phyloP scores from a whole-genome alignment of 2,797 vertebrate species.

The Numenius phaeopus region DNA sequence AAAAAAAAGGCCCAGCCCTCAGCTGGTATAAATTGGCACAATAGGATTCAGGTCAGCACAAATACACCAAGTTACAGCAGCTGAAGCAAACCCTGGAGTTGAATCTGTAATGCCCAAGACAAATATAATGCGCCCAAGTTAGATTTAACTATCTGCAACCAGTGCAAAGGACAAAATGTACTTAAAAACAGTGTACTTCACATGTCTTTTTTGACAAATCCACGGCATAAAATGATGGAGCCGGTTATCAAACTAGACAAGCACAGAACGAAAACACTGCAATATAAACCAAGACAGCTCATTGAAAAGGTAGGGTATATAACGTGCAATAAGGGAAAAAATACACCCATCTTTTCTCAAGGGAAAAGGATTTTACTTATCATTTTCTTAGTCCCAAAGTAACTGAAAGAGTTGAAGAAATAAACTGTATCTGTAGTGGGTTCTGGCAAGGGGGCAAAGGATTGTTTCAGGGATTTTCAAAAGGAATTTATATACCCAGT shows the following conservation, averaged over 20 bases:
- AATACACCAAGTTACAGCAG: neutral
- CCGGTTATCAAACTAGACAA: constrained; percentile 2
- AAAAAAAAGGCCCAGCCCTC: constrained; percentile 15
- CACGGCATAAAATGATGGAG: neutral
- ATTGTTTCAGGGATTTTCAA: neutral
- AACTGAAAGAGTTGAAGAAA: constrained; percentile 5
- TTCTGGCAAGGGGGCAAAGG: neutral
- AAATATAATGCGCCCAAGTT: neutral
- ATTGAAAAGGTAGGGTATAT: constrained; percentile 15
- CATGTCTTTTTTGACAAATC: constrained; percentile 2
- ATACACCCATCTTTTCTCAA: neutral
- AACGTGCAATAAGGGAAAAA: neutral
- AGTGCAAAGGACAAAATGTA: neutral
- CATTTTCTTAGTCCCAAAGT: neutral
- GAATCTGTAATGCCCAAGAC: neutral
- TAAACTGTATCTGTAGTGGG: neutral
- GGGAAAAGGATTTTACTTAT: neutral
- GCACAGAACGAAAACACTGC: neutral
- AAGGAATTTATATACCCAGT: neutral
- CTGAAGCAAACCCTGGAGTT: neutral
- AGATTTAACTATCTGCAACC: neutral
- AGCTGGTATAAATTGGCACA: constrained; percentile 9
- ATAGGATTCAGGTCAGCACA: constrained; percentile 24
- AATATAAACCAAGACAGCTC: neutral
- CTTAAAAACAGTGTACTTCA: constrained; percentile 1